Conservation (phyloP, 2,888 invertebrate species). For the Lithophane leautieri region DNA sequence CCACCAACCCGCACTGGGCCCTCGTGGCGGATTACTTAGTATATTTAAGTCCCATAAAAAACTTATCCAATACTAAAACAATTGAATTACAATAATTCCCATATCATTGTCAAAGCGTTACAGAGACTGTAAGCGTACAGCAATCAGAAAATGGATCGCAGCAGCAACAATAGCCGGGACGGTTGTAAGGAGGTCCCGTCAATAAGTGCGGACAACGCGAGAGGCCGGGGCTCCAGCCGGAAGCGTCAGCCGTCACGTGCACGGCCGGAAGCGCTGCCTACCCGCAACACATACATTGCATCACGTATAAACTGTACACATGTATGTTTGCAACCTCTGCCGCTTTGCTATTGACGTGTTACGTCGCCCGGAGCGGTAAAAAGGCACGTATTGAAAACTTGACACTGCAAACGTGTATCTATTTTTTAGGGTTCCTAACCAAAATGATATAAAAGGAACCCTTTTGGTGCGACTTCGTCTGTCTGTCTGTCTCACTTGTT, state of each 20-base stretch:
- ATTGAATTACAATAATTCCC: background rate
- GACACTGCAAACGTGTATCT: background rate
- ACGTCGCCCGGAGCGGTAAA: conserved; percentile 19
- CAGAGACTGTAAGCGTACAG: conserved; percentile 15
- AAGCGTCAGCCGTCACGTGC: conserved; percentile 78
- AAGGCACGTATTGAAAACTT: conserved; percentile 24
- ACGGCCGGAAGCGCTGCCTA: conserved; percentile 73
- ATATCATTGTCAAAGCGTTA: conserved; percentile 1
- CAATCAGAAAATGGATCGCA: conserved; percentile 55
- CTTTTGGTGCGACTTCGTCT: background rate
- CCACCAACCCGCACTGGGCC: too few species aligned
- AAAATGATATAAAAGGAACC: background rate
- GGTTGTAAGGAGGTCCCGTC: conserved; percentile 63
- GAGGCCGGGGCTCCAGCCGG: conserved; percentile 79
- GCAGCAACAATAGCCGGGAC: conserved; percentile 48
- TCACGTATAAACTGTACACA: conserved; percentile 31
- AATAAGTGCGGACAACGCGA: conserved; percentile 53
- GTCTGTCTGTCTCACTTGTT: background rate
- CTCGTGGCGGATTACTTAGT: too few species aligned
- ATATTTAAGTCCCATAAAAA: background rate
- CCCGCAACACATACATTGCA: conserved; percentile 54
- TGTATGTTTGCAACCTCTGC: conserved; percentile 34
- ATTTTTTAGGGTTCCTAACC: background rate
- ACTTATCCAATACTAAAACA: background rate
- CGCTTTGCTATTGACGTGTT: conserved; percentile 43